Evolutionary conservation across 1,140 invertebrate species (phyloP).

Genomic region (Uloborus diversus): DNA sequence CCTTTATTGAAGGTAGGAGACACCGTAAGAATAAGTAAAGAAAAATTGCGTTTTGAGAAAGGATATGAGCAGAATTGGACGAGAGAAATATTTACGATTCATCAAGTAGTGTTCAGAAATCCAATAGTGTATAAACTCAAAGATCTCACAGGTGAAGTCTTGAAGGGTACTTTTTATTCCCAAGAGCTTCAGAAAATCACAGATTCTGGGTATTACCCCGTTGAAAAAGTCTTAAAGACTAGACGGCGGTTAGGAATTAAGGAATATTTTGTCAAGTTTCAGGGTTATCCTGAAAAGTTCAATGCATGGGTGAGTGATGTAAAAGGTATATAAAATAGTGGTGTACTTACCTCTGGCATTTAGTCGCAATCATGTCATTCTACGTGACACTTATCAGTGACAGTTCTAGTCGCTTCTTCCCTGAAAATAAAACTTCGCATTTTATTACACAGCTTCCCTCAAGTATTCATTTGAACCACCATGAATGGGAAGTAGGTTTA

Average conservation of each 20-base stretch:
- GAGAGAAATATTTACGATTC: slow-evolving; percentile 46
- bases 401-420: not conserved
- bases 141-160: slow-evolving; percentile 9
- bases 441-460: not conserved
- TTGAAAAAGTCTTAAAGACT: not conserved
- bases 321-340: no score
- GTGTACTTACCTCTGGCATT: no score
- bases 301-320: no score
- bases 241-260: not conserved
- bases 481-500: no score
- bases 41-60: slow-evolving; percentile 52
- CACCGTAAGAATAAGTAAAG: slow-evolving; percentile 37
- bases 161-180: slow-evolving; percentile 46
- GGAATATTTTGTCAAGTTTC: slow-evolving; percentile 23
- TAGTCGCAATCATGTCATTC: no score
- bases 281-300: slow-evolving; percentile 9
- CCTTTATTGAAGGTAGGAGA: slow-evolving; percentile 62
- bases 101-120: not conserved
- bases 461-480: not conserved
- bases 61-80: slow-evolving; percentile 47
- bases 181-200: slow-evolving; percentile 22
- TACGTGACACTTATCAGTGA: no score
- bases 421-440: slow-evolving; percentile 4
- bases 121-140: slow-evolving; percentile 25
- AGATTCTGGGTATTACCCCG: not conserved